These are phyloP conservation scores for Oconnorella tubifera DNA, from an alignment of 2,888 invertebrate species.

Conservation along the genomic window DNA sequence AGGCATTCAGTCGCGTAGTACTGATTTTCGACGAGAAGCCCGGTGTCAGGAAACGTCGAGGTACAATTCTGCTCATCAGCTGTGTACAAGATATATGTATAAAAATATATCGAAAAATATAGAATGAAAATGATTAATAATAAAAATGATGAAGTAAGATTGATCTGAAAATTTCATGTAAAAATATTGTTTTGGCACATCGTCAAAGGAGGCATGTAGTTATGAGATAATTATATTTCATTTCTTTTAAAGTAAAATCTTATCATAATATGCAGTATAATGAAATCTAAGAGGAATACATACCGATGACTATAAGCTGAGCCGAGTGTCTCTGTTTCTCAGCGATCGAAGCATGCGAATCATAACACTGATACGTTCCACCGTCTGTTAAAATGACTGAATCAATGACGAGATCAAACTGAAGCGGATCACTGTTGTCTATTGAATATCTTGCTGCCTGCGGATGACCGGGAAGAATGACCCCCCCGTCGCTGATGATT, in stretches of 20 bases:
- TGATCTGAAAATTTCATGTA: too few relatives aligned
- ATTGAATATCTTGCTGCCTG: background rate
- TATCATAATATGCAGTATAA: too few relatives aligned
- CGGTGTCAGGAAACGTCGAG: background rate
- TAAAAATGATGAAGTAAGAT: too few relatives aligned
- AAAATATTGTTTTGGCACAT: too few relatives aligned
- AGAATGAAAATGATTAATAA: too few relatives aligned
- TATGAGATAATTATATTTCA: too few relatives aligned
- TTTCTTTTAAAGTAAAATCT: too few relatives aligned
- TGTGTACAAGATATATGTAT: too few relatives aligned
- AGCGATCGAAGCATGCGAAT: background rate
- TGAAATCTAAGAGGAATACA: too few relatives aligned
- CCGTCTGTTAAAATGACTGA: background rate
- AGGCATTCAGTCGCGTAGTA: conserved; percentile 5
- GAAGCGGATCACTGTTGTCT: background rate
- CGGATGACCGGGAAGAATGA: background rate
- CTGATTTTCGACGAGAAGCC: background rate
- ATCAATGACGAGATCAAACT: background rate
- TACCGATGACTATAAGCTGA: background rate
- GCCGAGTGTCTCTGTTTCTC: background rate
- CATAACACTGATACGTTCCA: background rate
- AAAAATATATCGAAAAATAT: too few relatives aligned
- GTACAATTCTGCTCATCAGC: background rate
- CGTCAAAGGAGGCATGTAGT: too few relatives aligned
- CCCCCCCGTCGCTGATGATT: conserved; percentile 1